phyloP scores from a whole-genome alignment of 2,888 invertebrate genomes.

The Thera britannica region DNA sequence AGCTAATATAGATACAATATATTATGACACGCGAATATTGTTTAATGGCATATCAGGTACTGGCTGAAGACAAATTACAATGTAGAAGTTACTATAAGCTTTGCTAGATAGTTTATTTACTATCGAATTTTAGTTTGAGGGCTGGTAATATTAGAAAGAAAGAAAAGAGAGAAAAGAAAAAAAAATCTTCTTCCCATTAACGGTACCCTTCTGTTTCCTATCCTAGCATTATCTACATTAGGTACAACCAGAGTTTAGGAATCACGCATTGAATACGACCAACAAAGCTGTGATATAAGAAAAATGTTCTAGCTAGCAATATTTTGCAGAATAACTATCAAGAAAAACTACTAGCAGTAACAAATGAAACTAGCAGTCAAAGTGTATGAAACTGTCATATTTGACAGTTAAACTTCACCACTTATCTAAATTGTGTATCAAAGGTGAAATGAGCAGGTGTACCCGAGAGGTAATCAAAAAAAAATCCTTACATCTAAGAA shows the following conservation, averaged over 20 bases:
- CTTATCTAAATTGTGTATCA: constrained; percentile 9
- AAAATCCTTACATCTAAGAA: constrained; percentile 37
- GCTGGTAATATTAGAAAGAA: neutral
- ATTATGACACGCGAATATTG: constrained; percentile 32
- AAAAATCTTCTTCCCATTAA: neutral
- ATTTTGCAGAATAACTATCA: neutral
- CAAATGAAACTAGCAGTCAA: constrained; percentile 9
- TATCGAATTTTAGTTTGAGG: neutral
- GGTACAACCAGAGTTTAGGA: constrained; percentile 9
- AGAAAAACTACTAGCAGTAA: constrained; percentile 8
- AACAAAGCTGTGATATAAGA: constrained; percentile 8
- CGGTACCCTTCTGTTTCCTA: neutral
- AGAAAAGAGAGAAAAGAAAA: too few species aligned
- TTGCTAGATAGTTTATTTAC: neutral
- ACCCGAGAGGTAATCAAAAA: constrained; percentile 29
- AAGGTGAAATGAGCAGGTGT: constrained; percentile 12
- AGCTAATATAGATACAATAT: constrained; percentile 53
- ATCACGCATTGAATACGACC: constrained; percentile 30
- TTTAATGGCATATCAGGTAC: neutral
- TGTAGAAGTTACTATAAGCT: too few species aligned
- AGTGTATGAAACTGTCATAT: constrained; percentile 11
- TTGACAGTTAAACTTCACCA: constrained; percentile 2
- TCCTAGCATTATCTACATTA: constrained; percentile 3
- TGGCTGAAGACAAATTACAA: neutral
- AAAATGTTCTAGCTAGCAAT: neutral